Base-by-base conservation (phyloP, 1,140 invertebrate species). In the Eupristina koningsbergeri region DNA sequence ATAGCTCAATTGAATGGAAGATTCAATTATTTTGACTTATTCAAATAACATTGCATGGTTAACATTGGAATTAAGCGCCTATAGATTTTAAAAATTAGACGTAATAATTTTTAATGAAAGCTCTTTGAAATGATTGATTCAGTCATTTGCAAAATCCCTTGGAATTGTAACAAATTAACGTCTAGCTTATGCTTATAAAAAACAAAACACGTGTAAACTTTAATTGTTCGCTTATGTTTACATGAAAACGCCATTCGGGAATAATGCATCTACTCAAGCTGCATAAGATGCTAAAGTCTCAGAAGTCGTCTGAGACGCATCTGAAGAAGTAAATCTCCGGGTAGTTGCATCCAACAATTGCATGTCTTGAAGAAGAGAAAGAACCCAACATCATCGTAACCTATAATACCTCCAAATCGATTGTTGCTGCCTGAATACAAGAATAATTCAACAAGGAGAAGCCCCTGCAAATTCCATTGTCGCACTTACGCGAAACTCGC, bases 391-490 rank as follows among this genome's bases (percentile, higher is more conserved):
- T 80, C 67, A 19, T 80, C 47, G 19, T 34, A 67, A 50, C 17
- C 34, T 34, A 73, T 50, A 36, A 80, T 69, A 34, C 71, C 53
- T 69, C 31, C 39, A 15, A 80, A 22, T 34, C 78, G 13, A 50
- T 58, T 41, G 31, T 77, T 19, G n/a, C 8, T 17, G 19, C 34
- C 8, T 15, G 41, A n/a, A 19, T 34, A 13, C 3, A 15, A 61
- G 11, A 76, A 76, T 53, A 39, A 61, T 34, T 47, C 50, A 50
- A 50, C 53, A 19, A 45, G 22, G 22, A 58, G 53, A 58, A 58
- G 13, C 29, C 45, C 50, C 13, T 34, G 73, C 73, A 50, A 53
- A 75, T 75, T 7, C 73, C n/a, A 50, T 75, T 75, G 73, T 75
- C 29, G 11, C n/a, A 15, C 3, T 19, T 34, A 75, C 36, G 41